Conservation (phyloP, 2,113 vertebrate genomes). For the Picathartes gymnocephalus region DNA sequence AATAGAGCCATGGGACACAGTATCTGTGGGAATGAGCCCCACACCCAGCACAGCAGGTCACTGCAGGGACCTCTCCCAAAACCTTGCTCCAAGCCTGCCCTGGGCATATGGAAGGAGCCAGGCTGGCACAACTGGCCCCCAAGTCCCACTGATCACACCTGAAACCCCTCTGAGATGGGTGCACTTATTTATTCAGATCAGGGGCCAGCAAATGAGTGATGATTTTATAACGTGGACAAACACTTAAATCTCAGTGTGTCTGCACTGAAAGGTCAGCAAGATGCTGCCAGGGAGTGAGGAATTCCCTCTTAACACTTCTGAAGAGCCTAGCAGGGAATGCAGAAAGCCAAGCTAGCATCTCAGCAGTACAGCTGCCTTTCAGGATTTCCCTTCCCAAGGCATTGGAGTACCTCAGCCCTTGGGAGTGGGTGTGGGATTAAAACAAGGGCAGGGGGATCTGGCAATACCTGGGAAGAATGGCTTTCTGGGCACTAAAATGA, state of each 20-base stretch:
- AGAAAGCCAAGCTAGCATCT: background rate
- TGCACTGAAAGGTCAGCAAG: background rate
- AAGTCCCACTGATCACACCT: no score
- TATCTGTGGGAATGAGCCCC: background rate
- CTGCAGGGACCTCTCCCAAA: background rate
- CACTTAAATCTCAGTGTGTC: background rate
- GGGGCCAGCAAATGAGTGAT: background rate
- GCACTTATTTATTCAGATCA: background rate
- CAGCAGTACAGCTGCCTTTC: background rate
- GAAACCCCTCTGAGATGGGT: background rate
- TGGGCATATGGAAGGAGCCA: background rate
- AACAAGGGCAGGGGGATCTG: background rate
- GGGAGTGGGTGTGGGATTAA: background rate
- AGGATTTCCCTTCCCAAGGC: background rate
- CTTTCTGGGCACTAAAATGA: background rate
- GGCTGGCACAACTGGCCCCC: background rate
- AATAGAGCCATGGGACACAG: rapidly evolving
- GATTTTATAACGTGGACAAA: background rate
- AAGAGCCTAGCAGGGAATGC: background rate
- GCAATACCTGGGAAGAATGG: background rate
- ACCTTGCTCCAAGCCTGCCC: background rate
- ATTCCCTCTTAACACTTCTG: background rate
- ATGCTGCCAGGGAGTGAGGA: background rate
- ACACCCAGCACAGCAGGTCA: background rate
- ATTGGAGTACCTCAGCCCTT: background rate